Evolutionary conservation across 2,888 invertebrate species (phyloP).

Genomic region (Automeris io): DNA sequence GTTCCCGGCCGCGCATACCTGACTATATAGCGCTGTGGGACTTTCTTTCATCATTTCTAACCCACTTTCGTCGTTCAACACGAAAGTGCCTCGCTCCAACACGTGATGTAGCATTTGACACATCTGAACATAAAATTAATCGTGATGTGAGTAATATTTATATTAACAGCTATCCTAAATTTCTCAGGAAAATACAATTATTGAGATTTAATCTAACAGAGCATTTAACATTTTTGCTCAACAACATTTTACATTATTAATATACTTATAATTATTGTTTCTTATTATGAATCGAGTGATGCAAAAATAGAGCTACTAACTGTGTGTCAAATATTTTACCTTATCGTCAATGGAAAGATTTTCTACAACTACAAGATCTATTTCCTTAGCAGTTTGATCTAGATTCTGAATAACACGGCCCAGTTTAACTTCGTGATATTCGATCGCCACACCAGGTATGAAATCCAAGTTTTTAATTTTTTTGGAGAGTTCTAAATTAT

Average conservation of each 20-base stretch:
- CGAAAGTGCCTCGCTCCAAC: conserved; percentile 17
- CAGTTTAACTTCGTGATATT: conserved; percentile 14
- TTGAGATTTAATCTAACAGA: too few species aligned
- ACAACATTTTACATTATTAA: too few species aligned
- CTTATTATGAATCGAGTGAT: too few species aligned
- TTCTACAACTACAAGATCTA: conserved; percentile 21
- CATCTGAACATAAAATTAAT: conserved; percentile 13
- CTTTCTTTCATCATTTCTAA: neutral
- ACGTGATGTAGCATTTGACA: conserved; percentile 13
- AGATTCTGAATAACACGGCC: conserved; percentile 4
- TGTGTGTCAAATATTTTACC: conserved; percentile 16
- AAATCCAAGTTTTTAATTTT: conserved; percentile 15
- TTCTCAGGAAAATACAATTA: too few species aligned
- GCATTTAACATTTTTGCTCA: too few species aligned
- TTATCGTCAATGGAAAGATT: conserved; percentile 19
- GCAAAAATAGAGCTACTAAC: conserved; percentile 14
- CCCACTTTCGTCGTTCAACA: conserved; percentile 14
- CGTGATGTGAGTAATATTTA: too few species aligned
- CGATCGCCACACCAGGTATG: conserved; percentile 13
- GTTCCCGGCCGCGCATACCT: conserved; percentile 10
- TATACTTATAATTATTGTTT: too few species aligned
- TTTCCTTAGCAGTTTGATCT: conserved; percentile 7
- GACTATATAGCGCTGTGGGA: conserved; percentile 15
- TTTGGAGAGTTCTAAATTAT: conserved; percentile 12
- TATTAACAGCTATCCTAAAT: too few species aligned